Evolutionary conservation across 2,797 vertebrate genomes (phyloP).

Genomic region (Microcaecilia unicolor): DNA sequence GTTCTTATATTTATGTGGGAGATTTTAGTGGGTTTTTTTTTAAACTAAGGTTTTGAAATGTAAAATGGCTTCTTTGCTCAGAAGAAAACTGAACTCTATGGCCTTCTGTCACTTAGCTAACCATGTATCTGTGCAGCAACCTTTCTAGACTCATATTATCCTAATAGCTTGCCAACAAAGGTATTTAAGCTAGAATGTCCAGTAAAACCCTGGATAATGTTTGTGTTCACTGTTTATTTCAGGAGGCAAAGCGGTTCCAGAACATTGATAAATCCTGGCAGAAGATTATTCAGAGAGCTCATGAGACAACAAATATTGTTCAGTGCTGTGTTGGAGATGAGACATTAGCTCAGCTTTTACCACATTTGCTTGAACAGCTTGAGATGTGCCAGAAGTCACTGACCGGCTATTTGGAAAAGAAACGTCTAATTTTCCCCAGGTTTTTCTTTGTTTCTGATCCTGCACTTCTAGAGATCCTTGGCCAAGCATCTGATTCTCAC

Average conservation of each 20-base stretch:
- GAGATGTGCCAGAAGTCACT: constrained; percentile 80
- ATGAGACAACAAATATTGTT: constrained; percentile 63
- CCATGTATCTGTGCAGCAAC: too few species aligned
- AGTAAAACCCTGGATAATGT: too few species aligned
- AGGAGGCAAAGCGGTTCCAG: constrained; percentile 78
- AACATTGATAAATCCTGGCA: constrained; percentile 77
- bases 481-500: constrained; percentile 76
- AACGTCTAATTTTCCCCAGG: constrained; percentile 67
- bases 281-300: constrained; percentile 73
- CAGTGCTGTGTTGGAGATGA: constrained; percentile 77
- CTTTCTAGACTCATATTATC: too few species aligned
- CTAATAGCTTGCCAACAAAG: too few species aligned
- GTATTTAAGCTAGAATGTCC: too few species aligned
- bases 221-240: too few species aligned
- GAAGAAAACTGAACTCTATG: too few species aligned
- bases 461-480: constrained; percentile 72
- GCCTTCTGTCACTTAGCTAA: too few species aligned
- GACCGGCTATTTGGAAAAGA: constrained; percentile 77
- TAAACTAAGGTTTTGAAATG: too few species aligned
- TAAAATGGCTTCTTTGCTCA: too few species aligned
- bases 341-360: constrained; percentile 57
- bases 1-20: too few species aligned
- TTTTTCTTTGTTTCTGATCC: constrained; percentile 83
- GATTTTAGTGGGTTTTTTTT: too few species aligned
- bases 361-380: constrained; percentile 49